Percentiles rank a stretch among this genome's conserved stretches.
Evolutionary conservation across 2,888 invertebrate species (phyloP).

Genomic region (Silvanus unidentatus): DNA sequence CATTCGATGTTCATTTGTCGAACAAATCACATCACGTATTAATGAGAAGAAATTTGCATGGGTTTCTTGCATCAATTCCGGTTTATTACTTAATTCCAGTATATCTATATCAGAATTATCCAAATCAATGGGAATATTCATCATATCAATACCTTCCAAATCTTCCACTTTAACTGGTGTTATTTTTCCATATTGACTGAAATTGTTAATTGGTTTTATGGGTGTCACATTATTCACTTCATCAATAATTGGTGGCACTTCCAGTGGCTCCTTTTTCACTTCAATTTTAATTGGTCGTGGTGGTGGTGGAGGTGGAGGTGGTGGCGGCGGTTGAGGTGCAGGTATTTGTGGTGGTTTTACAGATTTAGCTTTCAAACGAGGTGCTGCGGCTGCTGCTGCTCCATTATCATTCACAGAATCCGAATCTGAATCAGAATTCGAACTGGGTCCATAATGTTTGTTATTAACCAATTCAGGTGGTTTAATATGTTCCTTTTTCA

Average conservation of each 20-base stretch:
- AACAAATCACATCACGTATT: conserved; percentile 81
- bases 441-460: conserved; percentile 30
- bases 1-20: conserved; percentile 78
- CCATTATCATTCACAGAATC: conserved; percentile 30
- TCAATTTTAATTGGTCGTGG: conserved; percentile 17
- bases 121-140: conserved; percentile 69
- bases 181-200: conserved; percentile 34
- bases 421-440: conserved; percentile 42
- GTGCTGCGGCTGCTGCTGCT: conserved; percentile 12
- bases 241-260: conserved; percentile 6
- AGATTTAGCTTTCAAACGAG: conserved; percentile 18
- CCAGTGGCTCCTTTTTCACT: conserved; percentile 16
- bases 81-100: conserved; percentile 49
- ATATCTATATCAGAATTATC: conserved; percentile 55
- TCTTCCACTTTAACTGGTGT: conserved; percentile 48
- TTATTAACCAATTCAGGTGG: conserved; percentile 16
- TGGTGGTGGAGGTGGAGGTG: conserved; percentile 14
- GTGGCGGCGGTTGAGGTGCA: conserved; percentile 7
- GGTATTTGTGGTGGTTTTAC: conserved; percentile 1
- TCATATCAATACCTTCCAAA: conserved; percentile 64
- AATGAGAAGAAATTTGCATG: conserved; percentile 83
- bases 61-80: conserved; percentile 69
- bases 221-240: neutral
- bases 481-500: conserved; percentile 27
- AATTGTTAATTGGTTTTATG: conserved; percentile 20